Evolutionary conservation across 2,113 vertebrate genomes (phyloP), one percentile per base, ranked within the genome.

Genomic region (Eulemur rufifrons): DNA sequence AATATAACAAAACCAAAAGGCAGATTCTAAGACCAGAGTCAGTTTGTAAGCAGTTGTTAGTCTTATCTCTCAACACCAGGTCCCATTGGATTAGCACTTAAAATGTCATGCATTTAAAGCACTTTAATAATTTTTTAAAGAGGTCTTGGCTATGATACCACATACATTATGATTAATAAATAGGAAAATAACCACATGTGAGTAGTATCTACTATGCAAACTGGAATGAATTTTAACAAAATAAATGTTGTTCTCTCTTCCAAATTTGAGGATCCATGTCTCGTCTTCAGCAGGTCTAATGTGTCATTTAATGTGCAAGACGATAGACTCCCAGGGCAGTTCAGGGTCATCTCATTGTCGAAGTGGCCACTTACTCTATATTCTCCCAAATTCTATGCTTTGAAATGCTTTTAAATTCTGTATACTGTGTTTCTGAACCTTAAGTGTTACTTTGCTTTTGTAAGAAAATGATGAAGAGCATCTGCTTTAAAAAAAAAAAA

Each of bases 61-160:
- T 68, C 80, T 94, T 68, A 27, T 87, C 93, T 83, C 80, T 97
- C 97, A 95, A 84, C 93, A 87, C 87, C 63, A 95, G 59, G 66
- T 77, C 88, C 78, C 54, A 32, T 50, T 37, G 91, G 96, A 96
- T 98, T 97, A 96, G 61, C 89, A 95, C 96, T 93, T 91, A 87
- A 95, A 97, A 97, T 97, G 86, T 61, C 95, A 85, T 94, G 45
- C 89, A 87, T 93, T 95, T 92, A 96, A 96, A 96, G 66, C 80
- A 82, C 74, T 95, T 78, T 83, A 89, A 81, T 95, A 94, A 63
- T 96, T 96, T 96, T 89, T 68, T 76, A 94, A 95, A 92, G 82
- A 42, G 34, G 66, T 1, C 18, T 94, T 91, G 64, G 73, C 68
- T 95, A 64, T 83, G 68, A 45, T 86, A n/a, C 20, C 73, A 83